Evolutionary conservation across 2,888 invertebrate species (phyloP), one percentile per base, ranked within the genome.

Genomic region (Xylocampa areola): DNA sequence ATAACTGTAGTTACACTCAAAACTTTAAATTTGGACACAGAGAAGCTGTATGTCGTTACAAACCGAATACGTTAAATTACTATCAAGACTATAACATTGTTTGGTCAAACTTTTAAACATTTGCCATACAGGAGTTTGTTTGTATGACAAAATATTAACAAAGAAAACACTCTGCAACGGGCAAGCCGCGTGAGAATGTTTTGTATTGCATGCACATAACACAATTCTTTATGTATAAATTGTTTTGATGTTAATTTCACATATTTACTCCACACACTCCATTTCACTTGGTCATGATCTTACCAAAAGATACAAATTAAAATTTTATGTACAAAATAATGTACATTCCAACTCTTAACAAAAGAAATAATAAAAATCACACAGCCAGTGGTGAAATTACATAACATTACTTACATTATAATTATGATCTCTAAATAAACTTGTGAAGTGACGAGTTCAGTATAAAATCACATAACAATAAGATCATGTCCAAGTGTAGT

Each of bases 241-340:
- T 79, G 79, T 76, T 79, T 80, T 73, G 77, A 77, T 82, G 78
- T 82, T 79, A 67, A 72, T 77, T 76, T 76, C 69, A 76, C 76
- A 79, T 68, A 72, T 75, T 73, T 77, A 76, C 73, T 78, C 73
- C 79, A 70, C 73, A 80, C 76, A 78, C 72, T 65, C 68, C 61
- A 68, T 49, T 63, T 62, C 69, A 71, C 65, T 74, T 69, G 67
- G 47, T 13, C 71, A 61, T 64, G 73, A 45, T 54, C 70, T 67
- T 49, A 69, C 52, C 50, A 52, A 33, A 16, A 41, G 55, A 41
- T 35, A 47, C 54, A 66, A 65, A 68, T 47, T 60, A 39, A 66
- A 69, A 41, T 61, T 59, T 33, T 58, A 69, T 71, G 47, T 66
- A 69, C 61, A 66, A 60, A 41, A 60, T 50, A 60, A 64, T 51